Conservation (phyloP, 2,888 invertebrate genomes). For the Nezara viridula region DNA sequence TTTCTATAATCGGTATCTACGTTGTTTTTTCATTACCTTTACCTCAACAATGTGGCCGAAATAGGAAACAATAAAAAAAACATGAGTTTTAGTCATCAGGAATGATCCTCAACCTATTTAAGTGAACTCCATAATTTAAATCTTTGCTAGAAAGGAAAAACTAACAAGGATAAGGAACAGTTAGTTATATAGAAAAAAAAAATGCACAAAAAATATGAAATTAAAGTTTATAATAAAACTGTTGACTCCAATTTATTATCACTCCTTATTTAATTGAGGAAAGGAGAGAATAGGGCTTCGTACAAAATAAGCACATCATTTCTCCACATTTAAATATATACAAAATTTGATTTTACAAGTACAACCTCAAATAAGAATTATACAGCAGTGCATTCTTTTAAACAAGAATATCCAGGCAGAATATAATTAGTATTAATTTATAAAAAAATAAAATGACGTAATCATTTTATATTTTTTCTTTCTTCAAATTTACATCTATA, state of each 20-base stretch:
- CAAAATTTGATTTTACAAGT: constrained; percentile 29
- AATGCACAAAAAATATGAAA: background rate
- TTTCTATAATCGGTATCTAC: no score
- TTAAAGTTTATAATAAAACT: background rate
- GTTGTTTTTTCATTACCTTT: no score
- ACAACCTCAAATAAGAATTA: constrained; percentile 33
- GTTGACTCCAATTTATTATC: background rate
- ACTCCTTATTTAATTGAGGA: background rate
- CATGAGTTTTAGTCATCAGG: no score
- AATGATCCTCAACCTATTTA: no score
- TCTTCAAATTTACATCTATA: constrained; percentile 3
- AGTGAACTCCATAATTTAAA: no score
- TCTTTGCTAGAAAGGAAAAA: no score
- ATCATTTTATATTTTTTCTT: constrained; percentile 24
- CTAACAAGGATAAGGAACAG: background rate
- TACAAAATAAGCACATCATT: constrained; percentile 25
- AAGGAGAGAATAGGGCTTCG: background rate
- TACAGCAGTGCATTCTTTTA: constrained; percentile 29
- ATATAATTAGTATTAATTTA: constrained; percentile 3
- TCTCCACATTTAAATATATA: constrained; percentile 33
- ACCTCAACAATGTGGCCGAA: no score
- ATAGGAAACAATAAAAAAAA: no score
- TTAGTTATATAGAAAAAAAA: background rate
- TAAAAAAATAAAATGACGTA: constrained; percentile 39
- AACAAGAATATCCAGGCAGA: constrained; percentile 24